Evolutionary conservation across 92 coral and sea anemone species (phyloP).

Genomic region (Palythoa grandiflora): DNA sequence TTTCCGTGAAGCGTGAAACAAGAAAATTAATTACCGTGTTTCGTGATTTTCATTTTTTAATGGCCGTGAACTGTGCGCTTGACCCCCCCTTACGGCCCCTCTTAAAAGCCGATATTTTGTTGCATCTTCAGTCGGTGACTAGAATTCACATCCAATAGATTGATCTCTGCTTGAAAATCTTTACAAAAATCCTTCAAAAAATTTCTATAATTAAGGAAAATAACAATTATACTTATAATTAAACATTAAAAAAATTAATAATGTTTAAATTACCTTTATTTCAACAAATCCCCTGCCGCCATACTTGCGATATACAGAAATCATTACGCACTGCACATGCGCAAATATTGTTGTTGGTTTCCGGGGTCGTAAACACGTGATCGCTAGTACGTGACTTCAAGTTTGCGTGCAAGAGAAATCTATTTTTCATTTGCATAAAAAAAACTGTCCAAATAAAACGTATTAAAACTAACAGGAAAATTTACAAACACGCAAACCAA

Average conservation of each 20-base stretch:
- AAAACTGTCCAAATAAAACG: background rate
- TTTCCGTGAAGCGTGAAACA: slow-evolving; percentile 13
- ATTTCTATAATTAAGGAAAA: background rate
- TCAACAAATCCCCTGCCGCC: background rate
- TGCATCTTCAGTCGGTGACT: no score
- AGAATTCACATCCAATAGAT: no score
- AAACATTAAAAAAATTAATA: background rate
- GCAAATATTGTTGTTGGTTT: no score
- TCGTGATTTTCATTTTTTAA: slow-evolving; percentile 48
- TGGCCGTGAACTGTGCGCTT: slow-evolving; percentile 53
- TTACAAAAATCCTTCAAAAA: no score
- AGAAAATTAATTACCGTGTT: slow-evolving; percentile 49
- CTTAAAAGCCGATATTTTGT: no score
- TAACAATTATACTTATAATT: background rate
- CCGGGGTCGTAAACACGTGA: background rate
- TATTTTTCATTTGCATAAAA: background rate
- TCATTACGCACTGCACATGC: no score
- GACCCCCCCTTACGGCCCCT: slow-evolving; percentile 57
- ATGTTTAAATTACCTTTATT: slow-evolving; percentile 8
- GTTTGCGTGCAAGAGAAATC: background rate
- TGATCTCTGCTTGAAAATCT: background rate
- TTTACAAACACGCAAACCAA: background rate
- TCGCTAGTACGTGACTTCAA: slow-evolving; percentile 1
- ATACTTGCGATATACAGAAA: no score
- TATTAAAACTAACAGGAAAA: background rate